Evolutionary conservation across 2,888 invertebrate species (phyloP), one percentile per base, ranked within the genome.

Genomic region (Synanthedon andrenaeformis): DNA sequence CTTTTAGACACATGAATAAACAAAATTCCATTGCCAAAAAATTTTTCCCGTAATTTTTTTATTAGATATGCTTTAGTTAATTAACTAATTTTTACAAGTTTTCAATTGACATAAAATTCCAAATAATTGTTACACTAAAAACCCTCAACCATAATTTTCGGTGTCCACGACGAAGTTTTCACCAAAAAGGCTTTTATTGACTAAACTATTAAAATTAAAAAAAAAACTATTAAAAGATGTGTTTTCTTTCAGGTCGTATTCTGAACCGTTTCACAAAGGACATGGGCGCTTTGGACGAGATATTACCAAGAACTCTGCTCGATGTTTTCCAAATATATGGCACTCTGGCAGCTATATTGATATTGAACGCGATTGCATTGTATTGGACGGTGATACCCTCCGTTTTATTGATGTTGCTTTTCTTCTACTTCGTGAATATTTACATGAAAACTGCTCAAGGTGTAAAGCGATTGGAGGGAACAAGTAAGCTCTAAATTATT

Each of bases 211-310:
- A n/a, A n/a, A n/a, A n/a, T n/a, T n/a, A n/a, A n/a, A n/a, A n/a
- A n/a, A n/a, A 35, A 35, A 35, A 35, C 10, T 35, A 35, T 35
- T 35, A 35, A 35, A 35, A 35, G 2, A 2, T 14, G 12, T 17
- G 12, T 12, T 10, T 11, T n/a, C n/a, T 70, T 69, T 48, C 63
- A 87, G 93, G 94, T 42, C 89, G 93, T 53, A 94, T 96, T 58
- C 84, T 96, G 50, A 89, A 89, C 60, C 75, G 96, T 53, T 96
- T 96, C 68, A 93, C 96, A 3, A 96, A 96, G 72, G 96, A 96
- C 73, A 91, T 95, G 71, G 95, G 95, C 1, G 89, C 92, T 0
- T 89, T 95, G 55, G 95, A 96, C 68, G 95, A 95, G 67, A 80
- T 92, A 51, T 72, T 95, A 49, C 94, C 94, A 0, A 91, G 92